A percentile compares a stretch with the other conserved stretches of the same genome.
Conservation (phyloP, 2,888 invertebrate genomes). For the Chorisops tibialis region DNA sequence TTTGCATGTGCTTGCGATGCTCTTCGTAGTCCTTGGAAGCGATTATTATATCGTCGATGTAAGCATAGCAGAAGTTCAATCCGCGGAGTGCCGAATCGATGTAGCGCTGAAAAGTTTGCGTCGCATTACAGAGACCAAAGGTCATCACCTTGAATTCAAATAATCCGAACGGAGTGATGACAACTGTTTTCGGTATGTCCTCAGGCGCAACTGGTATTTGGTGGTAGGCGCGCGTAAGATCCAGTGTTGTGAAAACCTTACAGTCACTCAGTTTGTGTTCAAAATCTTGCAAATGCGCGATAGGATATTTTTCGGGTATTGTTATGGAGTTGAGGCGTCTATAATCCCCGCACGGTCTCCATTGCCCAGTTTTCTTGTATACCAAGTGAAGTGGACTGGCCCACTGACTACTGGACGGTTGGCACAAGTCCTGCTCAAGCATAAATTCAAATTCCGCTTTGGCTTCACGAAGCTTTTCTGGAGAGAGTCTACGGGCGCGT, state of each 20-base stretch:
- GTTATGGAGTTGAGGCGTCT: neutral
- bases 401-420: conserved; percentile 10
- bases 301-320: neutral
- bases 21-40: conserved; percentile 34
- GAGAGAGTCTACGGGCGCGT: conserved; percentile 22
- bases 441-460: conserved; percentile 27
- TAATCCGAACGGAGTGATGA: conserved; percentile 44
- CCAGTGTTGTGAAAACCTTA: conserved; percentile 36
- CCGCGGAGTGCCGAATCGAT: conserved; percentile 37
- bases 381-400: conserved; percentile 28
- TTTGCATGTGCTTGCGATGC: conserved; percentile 34
- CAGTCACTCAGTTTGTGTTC: conserved; percentile 18
- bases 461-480: conserved; percentile 19
- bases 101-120: conserved; percentile 44
- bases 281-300: conserved; percentile 14
- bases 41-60: conserved; percentile 39
- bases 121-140: conserved; percentile 44
- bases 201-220: conserved; percentile 40
- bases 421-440: conserved; percentile 22
- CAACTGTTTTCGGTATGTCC: conserved; percentile 39
- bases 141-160: conserved; percentile 41
- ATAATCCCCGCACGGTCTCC: too few relatives aligned
- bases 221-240: conserved; percentile 40
- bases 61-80: conserved; percentile 36
- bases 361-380: conserved; percentile 13